Base-by-base conservation (phyloP, 2,888 invertebrate genomes). In the Temnothorax ravouxi region DNA sequence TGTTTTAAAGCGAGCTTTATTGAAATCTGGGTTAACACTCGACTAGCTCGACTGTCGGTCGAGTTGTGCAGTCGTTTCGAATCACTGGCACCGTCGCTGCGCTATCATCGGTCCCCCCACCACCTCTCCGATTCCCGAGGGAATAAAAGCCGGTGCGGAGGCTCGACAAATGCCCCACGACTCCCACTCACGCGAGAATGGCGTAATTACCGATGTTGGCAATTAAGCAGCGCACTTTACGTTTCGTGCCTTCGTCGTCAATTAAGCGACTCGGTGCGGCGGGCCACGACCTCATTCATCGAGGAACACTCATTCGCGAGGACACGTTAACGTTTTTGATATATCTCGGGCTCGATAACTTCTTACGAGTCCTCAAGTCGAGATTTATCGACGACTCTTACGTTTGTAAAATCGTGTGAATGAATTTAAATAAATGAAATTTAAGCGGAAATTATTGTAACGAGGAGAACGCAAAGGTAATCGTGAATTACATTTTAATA, bases 171-270 rank as follows among this genome's bases (percentile, higher is more conserved):
- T 88, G 89, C 88, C 86, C 18, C 88, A 84, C 87, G 88, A 86
- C 74, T 52, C 84, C 75, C 47, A 47, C n/a, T 47, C 47, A 54
- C 67, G 38, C 84, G 64, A 76, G 88, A 92, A 89, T 88, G 87
- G 89, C 90, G 90, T 91, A 91, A 92, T 92, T 91, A 92, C 88
- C 85, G 87, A 91, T 91, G 91, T 91, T 91, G 88, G 89, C 91
- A 92, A 92, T 92, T 92, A 92, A 92, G 90, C 86, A 86, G 89
- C 89, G 83, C 89, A 89, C 89, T 90, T 90, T 88, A 84, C 84
- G 88, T 88, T 89, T 90, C 89, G 89, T 89, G 91, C 89, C 90
- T 87, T 86, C 88, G 71, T 86, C 89, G 89, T 88, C 88, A 87
- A 91, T 89, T 89, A 91, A 88, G 84, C 83, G 84, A 84, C 67